phyloP scores from a whole-genome alignment of 1,140 invertebrate genomes.

The Helicoverpa armigera region DNA sequence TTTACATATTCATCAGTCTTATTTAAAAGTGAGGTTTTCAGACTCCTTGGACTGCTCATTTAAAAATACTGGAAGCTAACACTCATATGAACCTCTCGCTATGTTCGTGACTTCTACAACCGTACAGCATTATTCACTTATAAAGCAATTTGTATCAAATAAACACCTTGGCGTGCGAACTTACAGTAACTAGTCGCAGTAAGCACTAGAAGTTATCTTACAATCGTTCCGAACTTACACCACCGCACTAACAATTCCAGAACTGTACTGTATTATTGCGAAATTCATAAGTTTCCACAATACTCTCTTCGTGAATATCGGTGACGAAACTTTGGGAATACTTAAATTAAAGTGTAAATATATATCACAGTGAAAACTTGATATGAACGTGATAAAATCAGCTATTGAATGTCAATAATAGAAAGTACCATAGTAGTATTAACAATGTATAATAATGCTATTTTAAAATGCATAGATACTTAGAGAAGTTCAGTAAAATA shows the following conservation, averaged over 20 bases:
- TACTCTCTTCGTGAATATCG: neutral
- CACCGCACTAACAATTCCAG: neutral
- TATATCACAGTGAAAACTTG: neutral
- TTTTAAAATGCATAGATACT: no score
- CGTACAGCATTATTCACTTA: neutral
- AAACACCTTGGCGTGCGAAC: constrained; percentile 47
- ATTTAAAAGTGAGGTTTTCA: neutral
- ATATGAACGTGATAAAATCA: neutral
- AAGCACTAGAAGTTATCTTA: constrained; percentile 37
- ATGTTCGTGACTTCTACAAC: no score
- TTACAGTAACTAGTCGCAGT: constrained; percentile 25
- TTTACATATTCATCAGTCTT: neutral
- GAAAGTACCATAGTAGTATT: no score
- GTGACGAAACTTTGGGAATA: neutral
- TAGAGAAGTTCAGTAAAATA: no score
- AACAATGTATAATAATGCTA: no score
- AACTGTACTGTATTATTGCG: constrained; percentile 15
- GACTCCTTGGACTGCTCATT: no score
- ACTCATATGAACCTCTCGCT: no score
- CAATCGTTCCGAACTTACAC: constrained; percentile 27
- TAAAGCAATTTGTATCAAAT: constrained; percentile 42
- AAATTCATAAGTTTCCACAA: constrained; percentile 30
- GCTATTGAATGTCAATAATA: no score
- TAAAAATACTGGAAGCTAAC: no score
- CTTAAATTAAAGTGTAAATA: neutral